A percentile compares a stretch with the other conserved stretches of the same genome.
Conservation (phyloP, 1,140 invertebrate species). For the Sitodiplosis mosellana region DNA sequence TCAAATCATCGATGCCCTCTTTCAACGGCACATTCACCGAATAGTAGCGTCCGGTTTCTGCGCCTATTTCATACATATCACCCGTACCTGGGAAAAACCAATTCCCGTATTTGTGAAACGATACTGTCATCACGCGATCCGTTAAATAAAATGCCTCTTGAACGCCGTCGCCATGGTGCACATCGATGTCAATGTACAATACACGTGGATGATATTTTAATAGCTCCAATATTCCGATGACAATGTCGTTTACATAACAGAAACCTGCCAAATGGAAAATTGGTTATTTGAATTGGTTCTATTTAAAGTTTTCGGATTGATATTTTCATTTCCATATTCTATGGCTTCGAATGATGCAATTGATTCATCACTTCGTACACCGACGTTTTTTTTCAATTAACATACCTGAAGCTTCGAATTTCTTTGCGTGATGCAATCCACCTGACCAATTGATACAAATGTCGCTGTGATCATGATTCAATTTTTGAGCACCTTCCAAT, state of each 20-base stretch:
- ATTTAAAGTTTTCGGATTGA: neutral
- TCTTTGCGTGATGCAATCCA: slow-evolving; percentile 98
- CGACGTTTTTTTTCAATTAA: too few species aligned
- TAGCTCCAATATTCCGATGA: slow-evolving; percentile 92
- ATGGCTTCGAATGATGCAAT: too few species aligned
- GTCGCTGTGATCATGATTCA: slow-evolving; percentile 87
- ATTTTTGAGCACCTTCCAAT: slow-evolving; percentile 80
- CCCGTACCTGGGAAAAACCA: slow-evolving; percentile 97
- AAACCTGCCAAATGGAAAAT: slow-evolving; percentile 8
- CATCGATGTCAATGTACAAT: slow-evolving; percentile 97
- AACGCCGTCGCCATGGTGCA: slow-evolving; percentile 98
- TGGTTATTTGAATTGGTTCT: neutral
- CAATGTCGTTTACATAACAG: slow-evolving; percentile 74
- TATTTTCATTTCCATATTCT: neutral
- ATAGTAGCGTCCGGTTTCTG: slow-evolving; percentile 83
- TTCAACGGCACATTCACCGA: slow-evolving; percentile 93
- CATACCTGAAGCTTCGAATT: slow-evolving; percentile 88
- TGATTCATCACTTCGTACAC: neutral
- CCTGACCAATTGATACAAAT: slow-evolving; percentile 99
- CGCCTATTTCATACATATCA: slow-evolving; percentile 95
- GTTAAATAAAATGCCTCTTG: slow-evolving; percentile 99
- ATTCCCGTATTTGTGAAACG: slow-evolving; percentile 97
- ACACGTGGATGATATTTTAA: slow-evolving; percentile 90
- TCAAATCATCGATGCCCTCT: slow-evolving; percentile 90
- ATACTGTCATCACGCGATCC: slow-evolving; percentile 98